phyloP scores from a whole-genome alignment of 2,797 vertebrate genomes.

The Platalea minor region DNA sequence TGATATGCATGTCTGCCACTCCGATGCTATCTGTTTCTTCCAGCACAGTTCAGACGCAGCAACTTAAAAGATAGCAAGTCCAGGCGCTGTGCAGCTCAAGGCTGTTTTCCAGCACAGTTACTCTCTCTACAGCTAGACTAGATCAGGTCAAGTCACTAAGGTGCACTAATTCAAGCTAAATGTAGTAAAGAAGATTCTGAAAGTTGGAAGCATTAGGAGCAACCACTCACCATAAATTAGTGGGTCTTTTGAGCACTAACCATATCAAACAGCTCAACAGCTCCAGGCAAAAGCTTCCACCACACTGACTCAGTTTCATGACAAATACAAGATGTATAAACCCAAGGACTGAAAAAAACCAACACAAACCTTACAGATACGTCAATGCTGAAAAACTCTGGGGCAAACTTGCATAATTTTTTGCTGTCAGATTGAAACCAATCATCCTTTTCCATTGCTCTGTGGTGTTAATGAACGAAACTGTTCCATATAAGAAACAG shows the following conservation, averaged over 20 bases:
- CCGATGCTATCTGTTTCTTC: background rate
- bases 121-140: background rate
- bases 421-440: background rate
- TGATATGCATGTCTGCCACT: rapidly evolving
- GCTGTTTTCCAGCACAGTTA: background rate
- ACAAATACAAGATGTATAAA: background rate
- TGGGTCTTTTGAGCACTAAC: background rate
- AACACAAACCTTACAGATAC: background rate
- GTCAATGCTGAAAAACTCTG: background rate
- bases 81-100: background rate
- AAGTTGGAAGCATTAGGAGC: constrained; percentile 21
- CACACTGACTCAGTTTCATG: background rate
- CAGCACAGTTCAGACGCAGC: background rate
- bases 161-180: constrained; percentile 23
- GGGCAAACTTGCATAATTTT: background rate
- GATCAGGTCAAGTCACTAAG: constrained; percentile 13
- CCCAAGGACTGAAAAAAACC: background rate
- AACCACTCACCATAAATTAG: background rate
- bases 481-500: background rate
- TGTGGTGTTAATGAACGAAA: background rate
- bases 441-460: background rate
- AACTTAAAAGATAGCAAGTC: background rate
- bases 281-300: background rate
- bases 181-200: constrained; percentile 18
- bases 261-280: background rate